Evolutionary conservation across 2,888 invertebrate genomes (phyloP).

Genomic region (Aproaerema taeniolella): DNA sequence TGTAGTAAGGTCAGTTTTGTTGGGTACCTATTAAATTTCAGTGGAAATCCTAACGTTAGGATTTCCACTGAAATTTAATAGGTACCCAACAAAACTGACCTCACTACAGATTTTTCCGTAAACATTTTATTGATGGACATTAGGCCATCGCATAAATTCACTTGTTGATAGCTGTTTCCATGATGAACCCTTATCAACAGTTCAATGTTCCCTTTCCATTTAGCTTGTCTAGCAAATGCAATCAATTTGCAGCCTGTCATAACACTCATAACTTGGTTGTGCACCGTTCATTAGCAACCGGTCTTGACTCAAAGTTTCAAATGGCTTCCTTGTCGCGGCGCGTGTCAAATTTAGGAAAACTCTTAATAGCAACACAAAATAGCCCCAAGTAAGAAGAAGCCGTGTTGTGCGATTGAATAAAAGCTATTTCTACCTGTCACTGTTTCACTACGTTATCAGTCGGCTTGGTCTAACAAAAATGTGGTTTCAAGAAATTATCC

Average conservation of each 20-base stretch:
- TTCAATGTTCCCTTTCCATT: not conserved
- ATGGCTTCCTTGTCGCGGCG: slow-evolving; percentile 45
- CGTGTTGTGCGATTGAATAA: slow-evolving; percentile 3
- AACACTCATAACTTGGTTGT: not conserved
- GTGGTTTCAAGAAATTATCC: slow-evolving; percentile 11
- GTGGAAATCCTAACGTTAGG: too few species aligned
- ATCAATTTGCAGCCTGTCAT: not conserved
- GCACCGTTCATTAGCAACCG: slow-evolving; percentile 9
- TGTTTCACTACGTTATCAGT: slow-evolving; percentile 49
- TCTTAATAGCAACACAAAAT: slow-evolving; percentile 42
- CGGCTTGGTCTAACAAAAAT: slow-evolving; percentile 51
- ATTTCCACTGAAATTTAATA: too few species aligned
- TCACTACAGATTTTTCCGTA: too few species aligned
- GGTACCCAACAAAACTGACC: too few species aligned
- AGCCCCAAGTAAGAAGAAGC: slow-evolving; percentile 22
- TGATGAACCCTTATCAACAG: too few species aligned
- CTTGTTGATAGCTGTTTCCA: too few species aligned
- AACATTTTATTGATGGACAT: too few species aligned
- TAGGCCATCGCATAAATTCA: too few species aligned
- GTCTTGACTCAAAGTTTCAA: slow-evolving; percentile 31
- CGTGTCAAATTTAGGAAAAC: slow-evolving; percentile 65
- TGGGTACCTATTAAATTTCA: too few species aligned
- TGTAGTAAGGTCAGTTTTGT: too few species aligned
- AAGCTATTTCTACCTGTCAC: slow-evolving; percentile 36
- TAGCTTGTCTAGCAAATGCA: not conserved